Conservation (phyloP, 2,888 invertebrate species). For the Ennomos quercinarius region DNA sequence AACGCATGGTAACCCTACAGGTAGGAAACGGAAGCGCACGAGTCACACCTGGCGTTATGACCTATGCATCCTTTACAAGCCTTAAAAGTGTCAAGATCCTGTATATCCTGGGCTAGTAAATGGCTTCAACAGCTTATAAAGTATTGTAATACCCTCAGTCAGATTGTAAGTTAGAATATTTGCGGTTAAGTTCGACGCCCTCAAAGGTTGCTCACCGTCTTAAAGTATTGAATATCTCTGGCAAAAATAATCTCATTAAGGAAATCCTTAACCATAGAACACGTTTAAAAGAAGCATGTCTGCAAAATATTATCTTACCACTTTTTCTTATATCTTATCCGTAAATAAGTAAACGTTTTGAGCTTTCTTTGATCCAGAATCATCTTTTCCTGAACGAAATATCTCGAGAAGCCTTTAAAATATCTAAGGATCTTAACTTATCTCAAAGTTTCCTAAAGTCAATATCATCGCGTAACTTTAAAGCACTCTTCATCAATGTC, state of each 20-base stretch:
- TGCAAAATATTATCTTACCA: conserved; percentile 15
- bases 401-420: conserved; percentile 24
- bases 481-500: conserved; percentile 36
- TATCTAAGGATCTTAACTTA: conserved; percentile 40
- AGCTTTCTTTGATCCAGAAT: conserved; percentile 25
- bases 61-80: conserved; percentile 74
- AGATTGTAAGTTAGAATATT: conserved; percentile 15
- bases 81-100: conserved; percentile 67
- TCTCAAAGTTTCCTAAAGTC: conserved; percentile 45
- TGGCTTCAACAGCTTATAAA: conserved; percentile 28
- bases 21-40: conserved; percentile 76
- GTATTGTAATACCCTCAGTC: conserved; percentile 21
- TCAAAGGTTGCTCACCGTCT: conserved; percentile 15
- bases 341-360: conserved; percentile 23
- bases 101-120: conserved; percentile 21
- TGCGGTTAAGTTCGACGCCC: conserved; percentile 21
- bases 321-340: conserved; percentile 14
- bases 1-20: conserved; percentile 12
- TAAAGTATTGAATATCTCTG: conserved; percentile 12
- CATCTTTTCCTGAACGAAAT: conserved; percentile 21
- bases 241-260: conserved; percentile 20
- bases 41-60: conserved; percentile 74
- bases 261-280: conserved; percentile 5
- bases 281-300: background rate
- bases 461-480: conserved; percentile 41